phyloP scores from a whole-genome alignment of 2,113 vertebrate species.

The Leptosomus discolor region DNA sequence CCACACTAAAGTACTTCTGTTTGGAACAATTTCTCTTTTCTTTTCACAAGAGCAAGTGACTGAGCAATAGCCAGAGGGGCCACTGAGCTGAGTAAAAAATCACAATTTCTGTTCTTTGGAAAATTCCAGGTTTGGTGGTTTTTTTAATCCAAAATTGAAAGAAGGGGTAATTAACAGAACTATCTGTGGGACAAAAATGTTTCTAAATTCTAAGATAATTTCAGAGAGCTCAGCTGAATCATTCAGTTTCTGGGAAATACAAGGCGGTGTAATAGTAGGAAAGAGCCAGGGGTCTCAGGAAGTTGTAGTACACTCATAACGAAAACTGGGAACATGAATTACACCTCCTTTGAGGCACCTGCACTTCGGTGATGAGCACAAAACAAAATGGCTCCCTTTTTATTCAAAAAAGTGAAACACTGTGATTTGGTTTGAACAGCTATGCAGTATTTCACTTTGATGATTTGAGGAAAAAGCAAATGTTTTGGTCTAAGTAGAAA shows the following conservation, averaged over 20 bases:
- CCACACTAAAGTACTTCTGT: constrained; percentile 38
- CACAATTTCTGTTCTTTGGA: not conserved
- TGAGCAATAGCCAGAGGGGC: not conserved
- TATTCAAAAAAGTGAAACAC: not conserved
- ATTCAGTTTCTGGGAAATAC: not conserved
- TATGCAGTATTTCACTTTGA: not conserved
- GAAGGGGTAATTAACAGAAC: not conserved
- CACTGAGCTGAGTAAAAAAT: not conserved
- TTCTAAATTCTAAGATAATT: not conserved
- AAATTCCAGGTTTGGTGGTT: not conserved
- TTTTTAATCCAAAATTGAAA: not conserved
- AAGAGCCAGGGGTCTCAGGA: not conserved
- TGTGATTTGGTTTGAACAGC: not conserved
- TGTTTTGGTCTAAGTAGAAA: not conserved
- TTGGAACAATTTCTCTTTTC: constrained; percentile 27
- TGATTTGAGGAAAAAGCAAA: not conserved
- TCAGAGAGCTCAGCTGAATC: not conserved
- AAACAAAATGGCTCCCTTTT: not conserved
- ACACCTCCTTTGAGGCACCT: not conserved
- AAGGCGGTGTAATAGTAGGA: not conserved
- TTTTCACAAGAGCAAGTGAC: constrained; percentile 6
- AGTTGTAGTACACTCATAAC: not conserved
- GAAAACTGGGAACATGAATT: not conserved
- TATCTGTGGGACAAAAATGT: not conserved
- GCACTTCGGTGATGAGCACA: not conserved